Evolutionary conservation across 2,888 invertebrate species (phyloP).

Genomic region (Amphipoea lucens): DNA sequence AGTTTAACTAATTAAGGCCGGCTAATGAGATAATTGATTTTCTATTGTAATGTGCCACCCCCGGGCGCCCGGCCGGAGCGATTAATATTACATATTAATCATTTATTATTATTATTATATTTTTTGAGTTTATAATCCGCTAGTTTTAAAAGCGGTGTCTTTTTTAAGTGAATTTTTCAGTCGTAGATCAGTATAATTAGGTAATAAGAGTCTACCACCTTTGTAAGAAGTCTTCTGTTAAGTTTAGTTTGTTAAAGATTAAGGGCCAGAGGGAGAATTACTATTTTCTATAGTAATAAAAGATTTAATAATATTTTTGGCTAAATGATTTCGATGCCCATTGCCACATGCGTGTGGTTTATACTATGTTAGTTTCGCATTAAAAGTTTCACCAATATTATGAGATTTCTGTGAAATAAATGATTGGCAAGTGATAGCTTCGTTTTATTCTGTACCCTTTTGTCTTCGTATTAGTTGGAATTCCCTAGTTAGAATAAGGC

Average conservation of each 20-base stretch:
- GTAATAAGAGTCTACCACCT: conserved; percentile 23
- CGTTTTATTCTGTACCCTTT: conserved; percentile 20
- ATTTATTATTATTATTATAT: too few species aligned
- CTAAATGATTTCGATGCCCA: conserved; percentile 31
- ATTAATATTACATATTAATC: not conserved
- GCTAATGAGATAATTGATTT: too few species aligned
- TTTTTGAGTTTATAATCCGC: conserved; percentile 20
- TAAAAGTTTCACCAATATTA: conserved; percentile 44
- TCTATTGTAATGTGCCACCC: too few species aligned
- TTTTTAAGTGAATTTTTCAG: conserved; percentile 21
- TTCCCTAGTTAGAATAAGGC: not conserved
- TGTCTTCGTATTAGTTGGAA: not conserved
- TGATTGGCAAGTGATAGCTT: conserved; percentile 48
- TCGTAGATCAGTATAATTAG: conserved; percentile 25
- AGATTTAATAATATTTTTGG: conserved; percentile 4
- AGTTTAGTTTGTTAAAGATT: conserved; percentile 27
- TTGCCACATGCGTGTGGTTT: conserved; percentile 16
- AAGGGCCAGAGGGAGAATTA: conserved; percentile 45
- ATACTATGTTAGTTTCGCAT: conserved; percentile 24
- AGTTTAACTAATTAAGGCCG: not conserved
- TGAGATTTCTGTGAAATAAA: conserved; percentile 65
- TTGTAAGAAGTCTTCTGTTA: conserved; percentile 33
- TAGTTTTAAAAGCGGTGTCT: conserved; percentile 10
- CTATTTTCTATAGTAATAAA: conserved; percentile 40
- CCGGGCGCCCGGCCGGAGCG: too few species aligned